A percentile compares a stretch with the other conserved stretches of the same genome.
Conservation (phyloP, 2,888 invertebrate species). For the Noctua fimbriata region DNA sequence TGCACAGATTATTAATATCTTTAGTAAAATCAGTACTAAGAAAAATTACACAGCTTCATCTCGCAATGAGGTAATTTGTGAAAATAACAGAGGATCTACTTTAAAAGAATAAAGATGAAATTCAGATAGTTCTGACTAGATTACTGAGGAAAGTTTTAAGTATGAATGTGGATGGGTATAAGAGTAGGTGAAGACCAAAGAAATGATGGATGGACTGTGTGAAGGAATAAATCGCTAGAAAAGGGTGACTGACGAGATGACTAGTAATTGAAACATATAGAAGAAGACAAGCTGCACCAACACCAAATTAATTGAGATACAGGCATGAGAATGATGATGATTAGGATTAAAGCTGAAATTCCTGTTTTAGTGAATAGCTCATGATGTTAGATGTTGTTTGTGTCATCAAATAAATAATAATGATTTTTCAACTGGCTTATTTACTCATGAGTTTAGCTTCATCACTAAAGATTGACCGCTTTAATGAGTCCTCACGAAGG, state of each 20-base stretch:
- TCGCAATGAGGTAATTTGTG: no score
- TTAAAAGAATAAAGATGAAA: background rate
- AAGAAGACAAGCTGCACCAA: background rate
- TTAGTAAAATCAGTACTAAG: no score
- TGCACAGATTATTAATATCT: no score
- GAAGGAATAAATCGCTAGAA: accelerated
- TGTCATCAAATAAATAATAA: no score
- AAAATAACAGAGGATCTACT: background rate
- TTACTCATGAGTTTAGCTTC: background rate
- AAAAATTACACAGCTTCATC: no score
- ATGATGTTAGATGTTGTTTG: background rate
- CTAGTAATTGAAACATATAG: background rate
- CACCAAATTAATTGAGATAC: no score
- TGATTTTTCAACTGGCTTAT: background rate
- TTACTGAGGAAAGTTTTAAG: background rate
- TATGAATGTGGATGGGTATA: background rate
- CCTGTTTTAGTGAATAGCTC: background rate
- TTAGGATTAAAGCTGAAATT: background rate
- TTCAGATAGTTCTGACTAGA: background rate
- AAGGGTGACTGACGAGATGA: background rate
- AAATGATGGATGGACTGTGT: background rate
- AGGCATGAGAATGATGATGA: background rate
- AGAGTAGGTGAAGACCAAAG: background rate
- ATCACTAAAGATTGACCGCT: background rate
- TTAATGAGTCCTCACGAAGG: no score